Evolutionary conservation across 2,113 vertebrate species (phyloP).

Genomic region (Edolisoma coerulescens): DNA sequence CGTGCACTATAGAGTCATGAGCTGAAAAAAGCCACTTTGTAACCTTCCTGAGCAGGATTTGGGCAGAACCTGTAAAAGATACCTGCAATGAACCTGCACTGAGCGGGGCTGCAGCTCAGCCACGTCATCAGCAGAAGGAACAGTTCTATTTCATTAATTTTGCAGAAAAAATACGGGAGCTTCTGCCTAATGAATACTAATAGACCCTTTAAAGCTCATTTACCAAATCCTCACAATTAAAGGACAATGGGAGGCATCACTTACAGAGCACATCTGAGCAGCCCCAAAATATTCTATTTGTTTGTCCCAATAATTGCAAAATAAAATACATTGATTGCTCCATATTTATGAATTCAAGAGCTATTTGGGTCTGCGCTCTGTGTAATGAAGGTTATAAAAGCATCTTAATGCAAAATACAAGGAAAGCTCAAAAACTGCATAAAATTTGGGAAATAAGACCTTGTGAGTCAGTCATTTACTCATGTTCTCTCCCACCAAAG

Average conservation of each 20-base stretch:
- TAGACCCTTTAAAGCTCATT: slow-evolving; percentile 51
- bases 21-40: neutral
- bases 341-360: slow-evolving; percentile 34
- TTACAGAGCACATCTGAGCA: slow-evolving; percentile 36
- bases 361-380: neutral
- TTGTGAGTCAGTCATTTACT: slow-evolving; percentile 46
- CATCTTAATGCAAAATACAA: neutral
- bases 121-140: neutral
- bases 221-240: slow-evolving; percentile 41
- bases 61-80: neutral
- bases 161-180: neutral
- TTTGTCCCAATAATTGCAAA: slow-evolving; percentile 43
- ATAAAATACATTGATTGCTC: slow-evolving; percentile 43
- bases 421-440: slow-evolving; percentile 14
- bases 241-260: slow-evolving; percentile 56
- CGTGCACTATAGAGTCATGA: neutral
- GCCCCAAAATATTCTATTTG: slow-evolving; percentile 3
- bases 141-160: neutral
- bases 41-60: neutral
- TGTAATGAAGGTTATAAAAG: slow-evolving; percentile 16
- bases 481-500: slow-evolving; percentile 5
- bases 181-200: slow-evolving; percentile 58
- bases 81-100: neutral
- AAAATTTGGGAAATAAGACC: slow-evolving; percentile 14
- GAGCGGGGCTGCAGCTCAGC: neutral